Base-by-base conservation (phyloP, 64 coral and sea anemone species). In the Platygyra sinensis region DNA sequence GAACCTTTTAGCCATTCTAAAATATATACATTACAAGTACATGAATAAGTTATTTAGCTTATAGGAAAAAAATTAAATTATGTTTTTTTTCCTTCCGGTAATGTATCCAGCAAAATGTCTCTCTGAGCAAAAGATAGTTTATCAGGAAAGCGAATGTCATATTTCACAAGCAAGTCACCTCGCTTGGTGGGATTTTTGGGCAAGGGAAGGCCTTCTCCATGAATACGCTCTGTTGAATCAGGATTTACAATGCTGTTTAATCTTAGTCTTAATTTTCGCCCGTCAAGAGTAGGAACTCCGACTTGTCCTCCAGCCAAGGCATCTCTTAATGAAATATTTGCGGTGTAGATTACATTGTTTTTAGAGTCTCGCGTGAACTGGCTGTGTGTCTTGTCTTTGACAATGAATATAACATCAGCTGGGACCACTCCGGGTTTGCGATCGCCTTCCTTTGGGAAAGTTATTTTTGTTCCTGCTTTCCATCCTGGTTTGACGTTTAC, bases 401-500 rank as follows among this genome's bases (percentile, higher is more conserved):
- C 77, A 8, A 90, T 74, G 46, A 98, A 92, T 10, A 98, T 79
- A 55, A 98, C 87, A 65, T 98, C 96, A 13, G 93, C 96, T 9
- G 96, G 93, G 75, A 95, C 81, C 14, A 98, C 63, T 6, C 96
- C 96, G 4, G 90, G 93, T 67, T 93, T 98, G 74, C 74, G 76
- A 75, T 98, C 94, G 18, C 96, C 96, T 50, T 92, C 90, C 77
- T 87, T 92, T 10, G 90, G 90, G 31, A 92, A 92, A n/a, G 90
- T 92, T n/a, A 92, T 92, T 29, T 92, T 92, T 38, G 90, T 92
- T 57, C 90, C 84, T 24, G 83, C 90, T 33, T 79, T 92, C 90
- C 90, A 92, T 2, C 90, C 90, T 14, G 82, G 90, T 36, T 92
- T 91, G 32, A 91, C 55, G n/a, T 91, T 75, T 9, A 91, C 81